Evolutionary conservation across 35 echinoderm and acorn worm genomes (phyloP).

Genomic region (Heliocidaris erythrogramma): DNA sequence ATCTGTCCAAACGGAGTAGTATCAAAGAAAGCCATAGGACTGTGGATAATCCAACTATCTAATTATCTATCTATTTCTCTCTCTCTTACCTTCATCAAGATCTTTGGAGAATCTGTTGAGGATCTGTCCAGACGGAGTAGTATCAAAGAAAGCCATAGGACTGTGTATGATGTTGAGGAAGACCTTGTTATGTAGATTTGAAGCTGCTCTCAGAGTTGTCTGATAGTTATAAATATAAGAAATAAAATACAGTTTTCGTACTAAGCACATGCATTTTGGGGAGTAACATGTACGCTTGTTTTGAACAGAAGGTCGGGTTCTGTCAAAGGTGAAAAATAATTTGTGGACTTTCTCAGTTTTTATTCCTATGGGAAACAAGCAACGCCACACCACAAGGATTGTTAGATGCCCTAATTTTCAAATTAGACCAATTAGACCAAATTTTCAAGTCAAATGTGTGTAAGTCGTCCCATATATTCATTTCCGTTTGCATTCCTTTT

Average conservation of each 20-base stretch:
- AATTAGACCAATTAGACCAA: too few species aligned
- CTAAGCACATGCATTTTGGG: not conserved
- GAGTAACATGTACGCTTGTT: not conserved
- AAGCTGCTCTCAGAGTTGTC: constrained; percentile 57
- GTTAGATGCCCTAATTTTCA: too few species aligned
- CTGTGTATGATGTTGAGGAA: constrained; percentile 60
- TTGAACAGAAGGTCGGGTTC: not conserved
- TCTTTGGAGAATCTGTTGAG: constrained; percentile 86
- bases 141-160: constrained; percentile 86
- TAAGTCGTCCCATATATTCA: too few species aligned
- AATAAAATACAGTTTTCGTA: not conserved
- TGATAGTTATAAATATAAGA: constrained; percentile 17
- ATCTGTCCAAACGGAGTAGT: constrained; percentile 76
- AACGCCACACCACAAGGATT: too few species aligned
- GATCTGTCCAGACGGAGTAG: constrained; percentile 76
- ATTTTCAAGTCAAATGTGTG: too few species aligned
- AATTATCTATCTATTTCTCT: not conserved
- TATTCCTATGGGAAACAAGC: too few species aligned
- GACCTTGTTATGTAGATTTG: constrained; percentile 59
- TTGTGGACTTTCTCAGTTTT: too few species aligned
- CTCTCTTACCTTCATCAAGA: constrained; percentile 73
- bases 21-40: constrained; percentile 80
- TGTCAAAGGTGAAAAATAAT: too few species aligned
- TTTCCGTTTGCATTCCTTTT: too few species aligned
- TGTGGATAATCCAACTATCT: constrained; percentile 31